Percentiles rank a stretch among this genome's conserved stretches.
Conservation (phyloP, 2,888 invertebrate genomes). For the Stenoptilia bipunctidactyla region DNA sequence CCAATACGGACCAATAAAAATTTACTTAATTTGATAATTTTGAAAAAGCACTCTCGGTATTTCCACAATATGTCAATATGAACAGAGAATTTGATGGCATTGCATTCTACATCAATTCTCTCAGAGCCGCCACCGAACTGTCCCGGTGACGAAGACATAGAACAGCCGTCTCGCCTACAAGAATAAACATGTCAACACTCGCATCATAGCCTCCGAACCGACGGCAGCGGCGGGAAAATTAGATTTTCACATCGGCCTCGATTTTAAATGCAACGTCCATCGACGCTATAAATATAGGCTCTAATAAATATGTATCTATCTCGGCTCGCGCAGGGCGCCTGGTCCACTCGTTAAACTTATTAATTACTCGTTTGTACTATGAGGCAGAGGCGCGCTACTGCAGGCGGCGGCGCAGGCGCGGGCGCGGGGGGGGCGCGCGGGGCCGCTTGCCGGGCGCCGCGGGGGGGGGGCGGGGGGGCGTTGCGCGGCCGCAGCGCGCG, state of each 20-base stretch:
- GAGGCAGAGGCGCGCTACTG: conserved; percentile 20
- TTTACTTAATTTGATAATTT: conserved; percentile 30
- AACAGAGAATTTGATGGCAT: not conserved
- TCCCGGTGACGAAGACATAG: too few species aligned
- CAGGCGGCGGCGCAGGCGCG: conserved; percentile 25
- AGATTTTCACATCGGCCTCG: conserved; percentile 44
- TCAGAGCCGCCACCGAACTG: not conserved
- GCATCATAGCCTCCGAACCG: conserved; percentile 34
- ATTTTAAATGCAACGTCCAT: conserved; percentile 52
- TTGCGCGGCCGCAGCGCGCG: conserved; percentile 36
- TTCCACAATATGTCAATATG: conserved; percentile 19
- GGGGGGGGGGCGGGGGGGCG: conserved; percentile 19
- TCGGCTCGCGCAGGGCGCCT: conserved; percentile 49
- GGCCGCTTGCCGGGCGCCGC: conserved; percentile 25
- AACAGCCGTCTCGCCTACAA: not conserved
- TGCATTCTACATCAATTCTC: not conserved
- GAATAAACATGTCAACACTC: conserved; percentile 20
- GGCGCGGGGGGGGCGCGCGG: conserved; percentile 29
- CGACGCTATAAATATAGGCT: conserved; percentile 48
- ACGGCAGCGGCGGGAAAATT: conserved; percentile 36
- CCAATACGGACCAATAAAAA: conserved; percentile 1
- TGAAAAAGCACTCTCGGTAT: conserved; percentile 60
- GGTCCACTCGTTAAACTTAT: conserved; percentile 63
- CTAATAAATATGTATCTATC: conserved; percentile 53
- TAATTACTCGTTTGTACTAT: conserved; percentile 62